Conservation (phyloP, 53 echinoderm and acorn worm species). For the Temnopleurus reevesii region DNA sequence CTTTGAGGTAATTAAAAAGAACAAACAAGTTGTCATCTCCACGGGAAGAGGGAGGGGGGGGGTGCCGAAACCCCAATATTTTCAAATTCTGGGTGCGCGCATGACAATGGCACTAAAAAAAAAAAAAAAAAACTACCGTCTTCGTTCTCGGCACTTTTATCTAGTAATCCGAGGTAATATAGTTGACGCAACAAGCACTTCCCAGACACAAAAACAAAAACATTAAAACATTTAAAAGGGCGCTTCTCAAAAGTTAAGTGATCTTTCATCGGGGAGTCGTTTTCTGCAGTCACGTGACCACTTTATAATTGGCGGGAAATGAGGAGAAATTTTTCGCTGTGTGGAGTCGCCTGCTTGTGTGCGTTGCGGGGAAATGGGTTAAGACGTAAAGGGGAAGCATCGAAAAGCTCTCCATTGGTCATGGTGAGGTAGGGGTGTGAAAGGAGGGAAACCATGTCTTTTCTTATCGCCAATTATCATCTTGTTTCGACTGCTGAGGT, state of each 20-base stretch:
- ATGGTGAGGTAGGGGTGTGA: not conserved
- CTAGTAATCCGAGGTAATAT: not conserved
- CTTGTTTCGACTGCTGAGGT: slow-evolving; percentile 11
- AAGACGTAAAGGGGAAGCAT: not conserved
- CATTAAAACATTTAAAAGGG: not conserved
- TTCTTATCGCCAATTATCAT: not conserved
- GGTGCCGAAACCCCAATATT: too few relatives aligned
- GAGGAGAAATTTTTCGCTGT: not conserved
- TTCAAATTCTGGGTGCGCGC: too few relatives aligned
- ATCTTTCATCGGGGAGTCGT: slow-evolving; percentile 20
- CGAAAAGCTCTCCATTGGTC: not conserved
- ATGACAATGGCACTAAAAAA: too few relatives aligned
- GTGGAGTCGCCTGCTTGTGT: slow-evolving; percentile 19
- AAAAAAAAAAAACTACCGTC: not conserved
- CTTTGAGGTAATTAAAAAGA: too few relatives aligned
- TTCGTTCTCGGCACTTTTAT: too few relatives aligned
- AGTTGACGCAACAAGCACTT: not conserved
- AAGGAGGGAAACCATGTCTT: not conserved
- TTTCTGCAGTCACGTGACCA: slow-evolving; percentile 15
- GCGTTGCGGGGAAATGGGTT: not conserved
- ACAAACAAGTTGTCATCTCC: too few relatives aligned
- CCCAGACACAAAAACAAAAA: not conserved
- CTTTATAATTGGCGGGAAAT: slow-evolving; percentile 37
- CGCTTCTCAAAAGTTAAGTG: slow-evolving; percentile 5
- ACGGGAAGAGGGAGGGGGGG: too few relatives aligned